Evolutionary conservation across 2,888 invertebrate genomes (phyloP).

Genomic region (Tromatobia lineatoria): DNA sequence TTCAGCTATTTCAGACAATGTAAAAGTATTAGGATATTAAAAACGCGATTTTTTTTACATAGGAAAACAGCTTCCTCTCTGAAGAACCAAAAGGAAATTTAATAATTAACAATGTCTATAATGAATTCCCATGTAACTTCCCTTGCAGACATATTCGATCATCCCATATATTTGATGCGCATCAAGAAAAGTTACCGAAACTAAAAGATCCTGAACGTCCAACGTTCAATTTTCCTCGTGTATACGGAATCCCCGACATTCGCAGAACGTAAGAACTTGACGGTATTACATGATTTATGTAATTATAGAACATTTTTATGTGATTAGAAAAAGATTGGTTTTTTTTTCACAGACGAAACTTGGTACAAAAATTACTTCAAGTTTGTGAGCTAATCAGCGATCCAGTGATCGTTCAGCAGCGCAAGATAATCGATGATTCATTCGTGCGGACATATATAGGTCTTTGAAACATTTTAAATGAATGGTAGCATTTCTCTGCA

Average conservation of each 20-base stretch:
- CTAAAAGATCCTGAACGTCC: constrained; percentile 90
- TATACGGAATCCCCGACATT: constrained; percentile 91
- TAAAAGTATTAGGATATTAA: too few relatives aligned
- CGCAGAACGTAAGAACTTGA: constrained; percentile 89
- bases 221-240: constrained; percentile 90
- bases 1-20: too few relatives aligned
- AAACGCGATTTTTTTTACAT: too few relatives aligned
- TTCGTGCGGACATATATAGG: constrained; percentile 86
- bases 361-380: constrained; percentile 89
- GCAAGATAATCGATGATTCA: constrained; percentile 88
- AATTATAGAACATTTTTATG: not conserved
- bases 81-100: not conserved
- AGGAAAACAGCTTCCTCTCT: not conserved
- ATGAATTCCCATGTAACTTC: constrained; percentile 53
- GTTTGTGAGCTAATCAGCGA: constrained; percentile 90
- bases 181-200: constrained; percentile 92
- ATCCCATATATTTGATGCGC: constrained; percentile 91
- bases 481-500: constrained; percentile 23
- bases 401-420: constrained; percentile 86
- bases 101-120: not conserved
- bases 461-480: constrained; percentile 56
- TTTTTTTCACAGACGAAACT: constrained; percentile 86
- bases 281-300: constrained; percentile 27
- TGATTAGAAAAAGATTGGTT: constrained; percentile 19
- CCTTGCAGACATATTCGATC: constrained; percentile 86